A percentile compares a stretch with the other conserved stretches of the same genome.
Conservation (phyloP, 92 coral and sea anemone species). For the Pocillopora grandis region DNA sequence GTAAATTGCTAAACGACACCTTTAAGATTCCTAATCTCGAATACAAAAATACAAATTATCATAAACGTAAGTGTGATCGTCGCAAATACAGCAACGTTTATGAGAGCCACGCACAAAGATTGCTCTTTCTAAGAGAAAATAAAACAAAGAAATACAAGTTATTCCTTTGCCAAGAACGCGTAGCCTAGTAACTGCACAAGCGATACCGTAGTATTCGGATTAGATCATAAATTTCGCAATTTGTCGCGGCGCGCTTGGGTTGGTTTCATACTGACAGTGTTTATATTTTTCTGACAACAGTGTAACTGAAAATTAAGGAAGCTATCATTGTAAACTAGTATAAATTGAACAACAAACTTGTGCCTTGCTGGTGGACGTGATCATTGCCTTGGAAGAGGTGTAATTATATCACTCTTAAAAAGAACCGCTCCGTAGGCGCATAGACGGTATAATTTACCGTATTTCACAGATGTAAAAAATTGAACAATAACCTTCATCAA, state of each 20-base stretch:
- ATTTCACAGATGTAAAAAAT: not conserved
- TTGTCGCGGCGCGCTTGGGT: not conserved
- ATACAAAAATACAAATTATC: not conserved
- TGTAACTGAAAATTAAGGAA: not conserved
- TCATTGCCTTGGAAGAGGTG: slow-evolving; percentile 2
- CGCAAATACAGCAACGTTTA: not conserved
- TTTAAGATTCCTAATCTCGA: not conserved
- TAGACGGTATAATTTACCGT: not conserved
- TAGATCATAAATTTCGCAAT: not conserved
- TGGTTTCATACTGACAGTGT: not conserved
- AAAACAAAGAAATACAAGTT: not conserved
- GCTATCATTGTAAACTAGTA: not conserved
- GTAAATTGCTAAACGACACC: not conserved
- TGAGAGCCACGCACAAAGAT: not conserved
- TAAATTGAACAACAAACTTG: slow-evolving; percentile 27
- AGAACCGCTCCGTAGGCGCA: not conserved
- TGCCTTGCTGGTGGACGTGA: slow-evolving; percentile 13
- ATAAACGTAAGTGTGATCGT: not conserved
- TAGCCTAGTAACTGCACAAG: slow-evolving; percentile 23
- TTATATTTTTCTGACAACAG: not conserved
- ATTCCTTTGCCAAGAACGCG: slow-evolving; percentile 23
- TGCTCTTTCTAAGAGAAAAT: too few relatives aligned
- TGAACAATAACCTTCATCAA: not conserved
- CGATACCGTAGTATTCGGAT: not conserved
- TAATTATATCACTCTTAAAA: not conserved